Evolutionary conservation across 2,888 invertebrate genomes (phyloP), one percentile per base, ranked within the genome.

Genomic region (Ophion ellenae): DNA sequence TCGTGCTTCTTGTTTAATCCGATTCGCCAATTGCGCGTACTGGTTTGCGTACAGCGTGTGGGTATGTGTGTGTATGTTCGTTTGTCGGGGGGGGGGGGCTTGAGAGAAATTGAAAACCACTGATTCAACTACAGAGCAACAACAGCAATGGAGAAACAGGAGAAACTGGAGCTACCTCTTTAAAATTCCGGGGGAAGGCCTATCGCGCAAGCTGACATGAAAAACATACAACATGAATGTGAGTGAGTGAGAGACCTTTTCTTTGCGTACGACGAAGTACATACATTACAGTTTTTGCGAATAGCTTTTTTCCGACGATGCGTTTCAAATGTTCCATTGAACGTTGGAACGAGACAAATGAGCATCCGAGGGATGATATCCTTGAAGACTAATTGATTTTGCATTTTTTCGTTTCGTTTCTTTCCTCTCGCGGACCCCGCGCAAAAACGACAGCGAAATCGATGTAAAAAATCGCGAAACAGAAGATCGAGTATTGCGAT

Each of bases 131-230:
- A 93, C 90, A 87, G 90, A 91, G 91, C 91, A 90, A 92, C 92
- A 93, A 93, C 91, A 92, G 91, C 87, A 93, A 92, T 89, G 90
- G 92, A 91, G 90, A 91, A 92, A 91, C 91, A 93, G 91, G 91
- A 92, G 92, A 91, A 90, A 90, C 90, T 90, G 89, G 89, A 90
- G 92, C 94, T 94, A 94, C 94, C 94, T 94, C 94, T 94, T 94
- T 84, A 93, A 91, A 92, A 93, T 92, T 92, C 94, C 94, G 91
- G 93, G 92, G 91, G 92, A 93, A 89, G 93, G 93, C 92, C 93
- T 94, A 93, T 93, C 93, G 91, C 91, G 93, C 91, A 93, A 93
- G 93, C 93, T 93, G 92, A 93, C 91, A 93, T 91, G 91, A 90
- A 93, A 81, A 93, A 93, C 91, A 93, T 87, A 93, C 90, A 93